Evolutionary conservation across 2,113 vertebrate genomes (phyloP), one percentile per base, ranked within the genome.

Genomic region (Seriola aureovittata): DNA sequence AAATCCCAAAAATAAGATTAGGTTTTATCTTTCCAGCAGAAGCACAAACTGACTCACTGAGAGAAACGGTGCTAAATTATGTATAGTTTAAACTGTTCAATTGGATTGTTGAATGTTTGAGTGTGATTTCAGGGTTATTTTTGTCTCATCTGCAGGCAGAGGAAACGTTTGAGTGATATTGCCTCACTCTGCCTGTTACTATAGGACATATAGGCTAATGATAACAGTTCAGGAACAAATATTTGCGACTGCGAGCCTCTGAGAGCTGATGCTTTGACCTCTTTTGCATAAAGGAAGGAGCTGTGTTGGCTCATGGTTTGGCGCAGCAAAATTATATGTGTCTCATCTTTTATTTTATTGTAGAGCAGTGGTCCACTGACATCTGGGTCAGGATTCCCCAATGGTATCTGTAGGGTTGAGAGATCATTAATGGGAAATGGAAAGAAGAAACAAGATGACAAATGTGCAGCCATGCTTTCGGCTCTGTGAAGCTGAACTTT

Each of bases 21-120:
- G 32, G 13, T 64, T n/a, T 59, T 21, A 5, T 55, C 29, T 80
- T 25, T 42, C 2, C 11, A 36, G 67, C 55, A 44, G 3, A 73
- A 29, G 55, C 13, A 44, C n/a, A 71, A 38, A 57, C 54, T 11
- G 54, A 25, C n/a, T 57, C 23, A 0, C 21, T 4, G n/a, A 55
- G 21, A 57, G 10, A 57, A 54, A 54, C 4, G 2, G 54, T 11
- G 54, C 54, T 57, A 57, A 57, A 57, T 25, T 12, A 57, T 57
- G 54, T 57, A 25, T 12, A 57, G n/a, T 14, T 11, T 25, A 10
- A n/a, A 25, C 11, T n/a, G 19, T 57, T 57, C 54, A 57, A 9
- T 57, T 57, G 19, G 14, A 55, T 55, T 66, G 48, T 23, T 67
- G 54, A 55, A 62, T 79, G 66, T 86, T 48, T 80, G 32, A 68